Conservation (phyloP, 2,797 vertebrate species). For the Vespertilio murinus region DNA sequence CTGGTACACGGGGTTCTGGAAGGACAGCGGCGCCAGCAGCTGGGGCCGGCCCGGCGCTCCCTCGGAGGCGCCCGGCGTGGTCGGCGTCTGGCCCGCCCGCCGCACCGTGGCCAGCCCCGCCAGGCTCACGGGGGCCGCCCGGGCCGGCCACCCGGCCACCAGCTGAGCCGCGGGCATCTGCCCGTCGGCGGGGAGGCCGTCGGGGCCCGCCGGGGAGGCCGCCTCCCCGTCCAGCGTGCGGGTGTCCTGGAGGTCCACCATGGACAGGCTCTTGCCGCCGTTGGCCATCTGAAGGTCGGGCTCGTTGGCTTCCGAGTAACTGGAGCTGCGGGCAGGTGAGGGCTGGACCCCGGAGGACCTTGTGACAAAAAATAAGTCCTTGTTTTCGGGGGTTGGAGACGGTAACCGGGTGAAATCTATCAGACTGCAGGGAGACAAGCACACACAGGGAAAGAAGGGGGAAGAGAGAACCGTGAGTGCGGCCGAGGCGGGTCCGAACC, state of each 20-base stretch:
- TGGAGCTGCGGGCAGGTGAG: conserved; percentile 97
- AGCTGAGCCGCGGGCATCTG: conserved; percentile 83
- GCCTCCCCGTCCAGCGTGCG: conserved; percentile 90
- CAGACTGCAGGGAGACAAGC: conserved; percentile 90
- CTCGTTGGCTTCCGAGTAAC: conserved; percentile 99
- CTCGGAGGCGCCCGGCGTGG: conserved; percentile 86
- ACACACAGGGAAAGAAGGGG: conserved; percentile 83
- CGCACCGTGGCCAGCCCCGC: conserved; percentile 89
- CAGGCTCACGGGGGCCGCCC: conserved; percentile 88
- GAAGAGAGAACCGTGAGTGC: conserved; percentile 83
- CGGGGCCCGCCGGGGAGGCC: conserved; percentile 80
- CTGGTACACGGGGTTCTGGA: conserved; percentile 99
- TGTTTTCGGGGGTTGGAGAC: conserved; percentile 99
- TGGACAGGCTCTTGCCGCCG: conserved; percentile 97
- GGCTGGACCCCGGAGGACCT: conserved; percentile 96
- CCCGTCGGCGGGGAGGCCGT: conserved; percentile 86
- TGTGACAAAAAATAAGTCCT: conserved; percentile 99
- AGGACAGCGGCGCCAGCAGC: conserved; percentile 95
- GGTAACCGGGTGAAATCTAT: conserved; percentile 99
- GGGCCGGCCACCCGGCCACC: conserved; percentile 89
- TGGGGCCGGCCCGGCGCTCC: conserved; percentile 91
- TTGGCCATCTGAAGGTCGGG: conserved; percentile 95
- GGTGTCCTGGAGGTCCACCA: conserved; percentile 98
- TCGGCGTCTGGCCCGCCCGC: conserved; percentile 88
- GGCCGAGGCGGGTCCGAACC: conserved; percentile 67